Base-by-base conservation (phyloP, 2,797 vertebrate genomes). In the Muscicapa comitata region DNA sequence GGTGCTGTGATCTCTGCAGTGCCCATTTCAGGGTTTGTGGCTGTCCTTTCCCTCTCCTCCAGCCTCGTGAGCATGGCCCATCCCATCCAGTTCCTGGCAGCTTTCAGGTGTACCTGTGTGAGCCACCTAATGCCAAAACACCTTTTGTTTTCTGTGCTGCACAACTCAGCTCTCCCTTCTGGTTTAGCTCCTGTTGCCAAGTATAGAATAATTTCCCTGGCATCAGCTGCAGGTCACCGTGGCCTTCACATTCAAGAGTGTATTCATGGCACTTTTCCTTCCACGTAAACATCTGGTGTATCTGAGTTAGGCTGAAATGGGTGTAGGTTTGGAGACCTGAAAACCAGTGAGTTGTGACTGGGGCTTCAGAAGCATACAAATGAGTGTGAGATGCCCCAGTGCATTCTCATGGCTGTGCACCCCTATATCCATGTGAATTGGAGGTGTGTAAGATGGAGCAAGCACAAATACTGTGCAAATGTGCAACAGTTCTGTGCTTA, bases 131-230 rank as follows among this genome's bases (percentile, higher is more conserved):
- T 29, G 50, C 82, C 37, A n/a, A 37, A 59, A 71, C n/a, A 68
- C 45, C 63, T 93, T 95, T 92, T 94, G 58, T 75, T 92, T 62
- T 94, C 16, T 72, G 57, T 73, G 66, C 79, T 88, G 28, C 38
- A 1, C 66, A 78, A 59, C 51, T 54, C 82, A 43, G 38, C 68
- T 53, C 20, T 81, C 33, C 20, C 70, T 95, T 97, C 81, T 93
- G 80, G n/a, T 91, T 84, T 74, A n/a, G 23, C 29, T 91, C 13
- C 42, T 38, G 38, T 92, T 86, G 76, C 72, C 81, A 85, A 61
- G 65, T 43, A 10, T 45, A 58, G 67, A 82, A 87, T 75, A 53
- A 16, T 61, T 72, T 76, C 83, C 62, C 17, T 53, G 92, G 72
- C 67, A 90, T 75, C 75, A 79, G 17, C 81, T 79, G 29, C 35